Percentiles rank a stretch among this genome's conserved stretches.
phyloP scores from a whole-genome alignment of 2,797 vertebrate genomes.

The Enteromius unitaeniatus region DNA sequence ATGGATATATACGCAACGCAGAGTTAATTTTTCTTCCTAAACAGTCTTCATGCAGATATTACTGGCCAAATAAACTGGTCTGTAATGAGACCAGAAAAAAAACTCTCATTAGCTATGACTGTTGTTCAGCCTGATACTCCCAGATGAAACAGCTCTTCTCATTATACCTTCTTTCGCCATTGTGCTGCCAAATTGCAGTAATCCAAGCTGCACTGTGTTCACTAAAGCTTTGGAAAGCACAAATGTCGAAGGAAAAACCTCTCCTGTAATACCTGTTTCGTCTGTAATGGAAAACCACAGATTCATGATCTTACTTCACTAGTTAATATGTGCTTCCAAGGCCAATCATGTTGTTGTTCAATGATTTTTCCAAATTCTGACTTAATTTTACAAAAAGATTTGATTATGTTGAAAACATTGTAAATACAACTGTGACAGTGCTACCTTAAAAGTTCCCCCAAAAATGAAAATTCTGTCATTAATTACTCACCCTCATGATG shows the following conservation, averaged over 20 bases:
- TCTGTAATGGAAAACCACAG: conserved; percentile 18
- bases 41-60: conserved; percentile 15
- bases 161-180: conserved; percentile 30
- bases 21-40: background rate
- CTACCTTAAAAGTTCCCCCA: no score
- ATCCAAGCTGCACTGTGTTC: conserved; percentile 24
- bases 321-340: background rate
- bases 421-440: background rate
- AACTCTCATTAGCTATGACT: background rate
- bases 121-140: conserved; percentile 4
- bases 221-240: conserved; percentile 21
- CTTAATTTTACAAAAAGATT: background rate
- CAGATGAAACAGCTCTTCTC: conserved; percentile 32
- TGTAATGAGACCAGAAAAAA: background rate
- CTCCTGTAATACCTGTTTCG: conserved; percentile 14
- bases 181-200: conserved; percentile 36
- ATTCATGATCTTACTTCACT: background rate
- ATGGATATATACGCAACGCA: background rate
- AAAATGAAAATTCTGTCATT: no score
- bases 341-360: background rate
- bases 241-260: conserved; percentile 1
- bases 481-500: no score
- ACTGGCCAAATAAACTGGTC: conserved; percentile 12
- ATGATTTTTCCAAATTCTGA: no score
- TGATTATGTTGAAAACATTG: background rate